These are phyloP conservation scores for Pristis pectinata DNA, from an alignment of 2,797 vertebrate species.

Conservation along the genomic window DNA sequence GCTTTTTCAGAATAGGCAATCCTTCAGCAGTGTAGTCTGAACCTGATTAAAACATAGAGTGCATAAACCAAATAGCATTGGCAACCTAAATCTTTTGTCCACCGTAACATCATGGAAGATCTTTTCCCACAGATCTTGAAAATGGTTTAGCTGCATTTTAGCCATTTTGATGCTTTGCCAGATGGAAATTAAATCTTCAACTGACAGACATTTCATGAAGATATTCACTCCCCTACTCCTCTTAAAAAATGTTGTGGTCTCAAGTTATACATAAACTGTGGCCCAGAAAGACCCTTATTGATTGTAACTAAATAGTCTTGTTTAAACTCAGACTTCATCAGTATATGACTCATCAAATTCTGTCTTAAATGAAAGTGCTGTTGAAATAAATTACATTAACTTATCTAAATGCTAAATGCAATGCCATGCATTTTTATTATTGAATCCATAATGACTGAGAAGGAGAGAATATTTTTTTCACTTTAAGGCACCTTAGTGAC, in stretches of 20 bases:
- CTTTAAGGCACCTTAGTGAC: neutral
- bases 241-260: neutral
- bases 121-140: neutral
- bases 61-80: neutral
- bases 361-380: neutral
- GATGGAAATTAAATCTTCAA: slow-evolving; percentile 5
- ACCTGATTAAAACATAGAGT: neutral
- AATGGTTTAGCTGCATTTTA: slow-evolving; percentile 1
- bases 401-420: neutral
- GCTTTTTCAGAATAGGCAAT: neutral
- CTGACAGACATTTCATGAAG: slow-evolving; percentile 3
- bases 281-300: neutral
- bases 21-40: neutral
- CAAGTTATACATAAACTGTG: neutral
- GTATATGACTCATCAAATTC: neutral
- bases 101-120: neutral
- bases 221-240: neutral
- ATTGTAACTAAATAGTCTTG: neutral
- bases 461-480: too few species aligned
- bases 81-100: neutral
- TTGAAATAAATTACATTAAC: neutral
- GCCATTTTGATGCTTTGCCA: slow-evolving; percentile 5
- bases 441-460: neutral
- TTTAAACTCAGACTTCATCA: neutral
- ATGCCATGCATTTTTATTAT: neutral